phyloP scores from a whole-genome alignment of 2,797 vertebrate species.

The Corythornis leucogaster region DNA sequence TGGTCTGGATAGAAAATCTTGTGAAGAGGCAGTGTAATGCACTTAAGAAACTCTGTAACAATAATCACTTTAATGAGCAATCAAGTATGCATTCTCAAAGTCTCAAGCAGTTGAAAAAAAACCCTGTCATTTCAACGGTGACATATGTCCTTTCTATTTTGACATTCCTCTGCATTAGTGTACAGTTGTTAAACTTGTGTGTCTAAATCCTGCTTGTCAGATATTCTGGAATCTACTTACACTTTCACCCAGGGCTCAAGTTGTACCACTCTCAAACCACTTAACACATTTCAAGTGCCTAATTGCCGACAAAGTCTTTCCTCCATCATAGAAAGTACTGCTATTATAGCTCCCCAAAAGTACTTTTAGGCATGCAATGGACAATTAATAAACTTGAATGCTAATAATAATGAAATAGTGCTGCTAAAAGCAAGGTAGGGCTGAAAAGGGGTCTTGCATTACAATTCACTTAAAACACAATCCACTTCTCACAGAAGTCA shows the following conservation, averaged over 20 bases:
- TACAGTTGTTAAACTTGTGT: conserved; percentile 13
- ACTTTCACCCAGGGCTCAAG: conserved; percentile 59
- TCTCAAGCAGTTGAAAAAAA: conserved; percentile 5
- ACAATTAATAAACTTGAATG: conserved; percentile 48
- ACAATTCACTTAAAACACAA: not conserved
- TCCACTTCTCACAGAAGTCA: not conserved
- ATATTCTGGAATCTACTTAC: conserved; percentile 33
- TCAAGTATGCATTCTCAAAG: conserved; percentile 44
- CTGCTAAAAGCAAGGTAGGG: conserved; percentile 10
- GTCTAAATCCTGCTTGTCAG: conserved; percentile 56
- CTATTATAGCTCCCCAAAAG: conserved; percentile 52
- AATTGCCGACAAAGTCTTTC: conserved; percentile 63
- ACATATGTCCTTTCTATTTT: conserved; percentile 33
- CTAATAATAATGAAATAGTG: conserved; percentile 35
- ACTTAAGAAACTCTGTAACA: not conserved
- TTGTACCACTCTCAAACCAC: conserved; percentile 66
- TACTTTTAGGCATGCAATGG: conserved; percentile 31
- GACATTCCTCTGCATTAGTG: conserved; percentile 30
- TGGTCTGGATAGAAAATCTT: not conserved
- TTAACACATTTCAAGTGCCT: conserved; percentile 74
- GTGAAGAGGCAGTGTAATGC: not conserved
- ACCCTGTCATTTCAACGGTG: not conserved
- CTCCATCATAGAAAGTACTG: conserved; percentile 33
- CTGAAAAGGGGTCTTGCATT: conserved; percentile 16
- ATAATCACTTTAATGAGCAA: conserved; percentile 54